These are phyloP conservation scores for Ochropleura leucogaster DNA, from an alignment of 2,888 invertebrate species.

Conservation along the genomic window DNA sequence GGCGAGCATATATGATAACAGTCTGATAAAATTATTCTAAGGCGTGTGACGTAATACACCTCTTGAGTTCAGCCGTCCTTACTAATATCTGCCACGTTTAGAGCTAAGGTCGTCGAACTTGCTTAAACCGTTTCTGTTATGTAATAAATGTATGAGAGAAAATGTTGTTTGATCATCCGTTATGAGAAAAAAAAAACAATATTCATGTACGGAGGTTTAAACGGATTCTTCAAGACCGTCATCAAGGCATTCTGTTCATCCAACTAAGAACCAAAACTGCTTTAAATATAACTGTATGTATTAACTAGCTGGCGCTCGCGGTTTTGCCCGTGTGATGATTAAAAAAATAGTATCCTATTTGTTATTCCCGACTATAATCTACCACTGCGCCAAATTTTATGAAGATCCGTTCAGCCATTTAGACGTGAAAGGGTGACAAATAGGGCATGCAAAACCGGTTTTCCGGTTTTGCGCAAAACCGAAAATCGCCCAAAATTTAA, in stretches of 20 bases:
- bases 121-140: constrained; percentile 6
- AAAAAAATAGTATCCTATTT: too few species aligned
- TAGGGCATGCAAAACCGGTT: too few species aligned
- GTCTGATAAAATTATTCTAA: constrained; percentile 24
- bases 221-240: background rate
- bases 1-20: background rate
- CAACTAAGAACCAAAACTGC: background rate
- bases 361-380: too few species aligned
- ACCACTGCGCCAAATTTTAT: too few species aligned
- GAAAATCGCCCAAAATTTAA: too few species aligned
- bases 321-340: too few species aligned
- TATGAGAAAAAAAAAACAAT: background rate
- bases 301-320: too few species aligned
- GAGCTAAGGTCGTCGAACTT: constrained; percentile 34
- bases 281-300: too few species aligned
- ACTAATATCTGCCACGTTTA: constrained; percentile 35
- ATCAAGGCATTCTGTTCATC: background rate
- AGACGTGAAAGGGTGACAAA: too few species aligned
- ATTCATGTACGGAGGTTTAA: background rate
- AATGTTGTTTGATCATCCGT: background rate
- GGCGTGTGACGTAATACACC: constrained; percentile 29
- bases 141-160: constrained; percentile 10
- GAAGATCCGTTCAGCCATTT: too few species aligned
- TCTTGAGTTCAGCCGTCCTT: constrained; percentile 18
- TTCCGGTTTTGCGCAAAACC: too few species aligned